phyloP scores from a whole-genome alignment of 2,113 vertebrate genomes.

The Caretta caretta region DNA sequence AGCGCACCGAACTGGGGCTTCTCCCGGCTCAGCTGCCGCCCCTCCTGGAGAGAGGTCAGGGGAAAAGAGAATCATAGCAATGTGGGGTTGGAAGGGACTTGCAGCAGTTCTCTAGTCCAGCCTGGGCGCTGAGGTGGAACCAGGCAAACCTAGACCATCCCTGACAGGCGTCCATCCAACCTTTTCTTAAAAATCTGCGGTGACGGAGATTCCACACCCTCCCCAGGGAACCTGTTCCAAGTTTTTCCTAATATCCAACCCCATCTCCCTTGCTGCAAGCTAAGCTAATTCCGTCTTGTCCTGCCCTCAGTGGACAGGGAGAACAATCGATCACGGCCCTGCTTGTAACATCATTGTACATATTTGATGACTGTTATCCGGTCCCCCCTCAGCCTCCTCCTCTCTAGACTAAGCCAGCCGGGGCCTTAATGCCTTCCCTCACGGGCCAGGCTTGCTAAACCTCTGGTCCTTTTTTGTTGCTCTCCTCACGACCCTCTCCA shows the following conservation, averaged over 20 bases:
- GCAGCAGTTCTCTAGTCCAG: not conserved
- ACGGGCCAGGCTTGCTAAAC: not conserved
- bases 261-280: no score
- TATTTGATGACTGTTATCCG: not conserved
- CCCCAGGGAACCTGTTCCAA: not conserved
- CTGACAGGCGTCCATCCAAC: not conserved
- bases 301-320: not conserved
- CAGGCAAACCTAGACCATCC: not conserved
- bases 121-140: no score
- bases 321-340: not conserved
- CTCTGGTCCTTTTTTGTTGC: not conserved
- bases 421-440: not conserved
- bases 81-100: not conserved
- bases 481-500: not conserved
- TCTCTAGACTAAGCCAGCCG: not conserved
- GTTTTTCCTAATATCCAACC: not conserved
- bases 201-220: not conserved
- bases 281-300: not conserved
- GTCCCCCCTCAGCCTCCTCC: not conserved
- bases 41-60: conserved; percentile 78
- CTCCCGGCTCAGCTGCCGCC: conserved; percentile 83
- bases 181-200: not conserved
- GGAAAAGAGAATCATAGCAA: not conserved
- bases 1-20: conserved; percentile 84
- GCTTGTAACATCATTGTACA: not conserved